Percentiles rank a stretch among this genome's conserved stretches.
phyloP scores from a whole-genome alignment of 2,113 vertebrate genomes.

The Hippolais icterina region DNA sequence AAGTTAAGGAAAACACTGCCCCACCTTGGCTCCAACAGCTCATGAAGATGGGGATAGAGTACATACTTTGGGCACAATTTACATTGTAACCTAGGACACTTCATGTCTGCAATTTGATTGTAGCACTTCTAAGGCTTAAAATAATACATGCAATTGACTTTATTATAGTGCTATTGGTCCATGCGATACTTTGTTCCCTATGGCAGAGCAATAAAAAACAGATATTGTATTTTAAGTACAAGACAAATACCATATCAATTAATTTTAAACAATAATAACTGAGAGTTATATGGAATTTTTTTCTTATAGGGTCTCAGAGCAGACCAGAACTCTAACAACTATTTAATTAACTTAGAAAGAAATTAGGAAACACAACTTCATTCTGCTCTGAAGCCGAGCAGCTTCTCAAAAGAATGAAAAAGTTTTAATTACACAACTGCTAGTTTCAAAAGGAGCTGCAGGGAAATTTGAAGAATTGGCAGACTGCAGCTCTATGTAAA shows the following conservation, averaged over 20 bases:
- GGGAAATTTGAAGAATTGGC: not conserved
- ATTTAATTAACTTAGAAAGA: not conserved
- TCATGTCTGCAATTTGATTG: not conserved
- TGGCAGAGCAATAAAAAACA: not conserved
- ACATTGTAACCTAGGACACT: too few species aligned
- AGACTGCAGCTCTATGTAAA: not conserved
- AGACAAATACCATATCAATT: not conserved
- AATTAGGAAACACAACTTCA: not conserved
- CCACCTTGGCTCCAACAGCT: too few species aligned
- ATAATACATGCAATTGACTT: not conserved
- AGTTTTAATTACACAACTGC: not conserved
- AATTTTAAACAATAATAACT: not conserved
- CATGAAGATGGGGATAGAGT: too few species aligned
- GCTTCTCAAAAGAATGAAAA: not conserved
- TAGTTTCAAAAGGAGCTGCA: not conserved
- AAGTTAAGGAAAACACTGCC: too few species aligned
- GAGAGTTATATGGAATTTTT: not conserved
- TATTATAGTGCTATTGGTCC: not conserved
- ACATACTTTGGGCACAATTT: too few species aligned
- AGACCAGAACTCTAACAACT: not conserved
- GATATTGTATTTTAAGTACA: not conserved
- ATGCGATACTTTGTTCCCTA: not conserved
- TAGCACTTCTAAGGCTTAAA: not conserved
- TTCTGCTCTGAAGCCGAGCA: not conserved
- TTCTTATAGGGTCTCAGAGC: not conserved